Conservation (phyloP, 2,888 invertebrate genomes). For the Vanessa cardui region DNA sequence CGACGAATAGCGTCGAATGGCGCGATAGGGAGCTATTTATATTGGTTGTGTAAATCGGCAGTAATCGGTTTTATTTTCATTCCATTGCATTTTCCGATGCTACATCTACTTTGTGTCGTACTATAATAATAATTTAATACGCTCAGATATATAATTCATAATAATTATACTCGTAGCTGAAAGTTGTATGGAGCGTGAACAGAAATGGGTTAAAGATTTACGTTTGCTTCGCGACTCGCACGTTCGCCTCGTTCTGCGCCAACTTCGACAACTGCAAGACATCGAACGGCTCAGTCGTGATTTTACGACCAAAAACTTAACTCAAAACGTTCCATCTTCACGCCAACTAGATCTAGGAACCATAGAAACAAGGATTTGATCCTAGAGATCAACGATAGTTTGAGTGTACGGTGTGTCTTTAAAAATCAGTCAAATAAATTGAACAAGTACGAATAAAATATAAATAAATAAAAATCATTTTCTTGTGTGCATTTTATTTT, state of each 20-base stretch:
- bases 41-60: too few species aligned
- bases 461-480: too few species aligned
- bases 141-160: background rate
- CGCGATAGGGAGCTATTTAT: too few species aligned
- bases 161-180: slow-evolving; percentile 9
- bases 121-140: background rate
- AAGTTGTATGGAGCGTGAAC: slow-evolving; percentile 3
- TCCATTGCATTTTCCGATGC: too few species aligned
- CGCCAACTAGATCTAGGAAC: background rate
- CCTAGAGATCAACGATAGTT: background rate
- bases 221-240: slow-evolving; percentile 63
- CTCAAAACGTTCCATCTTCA: background rate
- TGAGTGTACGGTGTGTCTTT: too few species aligned
- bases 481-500: too few species aligned
- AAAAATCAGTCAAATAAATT: too few species aligned
- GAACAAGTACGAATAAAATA: too few species aligned
- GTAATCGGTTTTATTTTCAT: too few species aligned
- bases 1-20: too few species aligned
- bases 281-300: slow-evolving; percentile 61
- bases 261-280: slow-evolving; percentile 54
- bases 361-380: background rate
- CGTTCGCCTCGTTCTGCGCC: slow-evolving; percentile 59
- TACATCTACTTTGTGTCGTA: too few species aligned
- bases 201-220: slow-evolving; percentile 53
- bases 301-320: slow-evolving; percentile 36